Base-by-base conservation (phyloP, 2,797 vertebrate species). In the Microchirus variegatus region DNA sequence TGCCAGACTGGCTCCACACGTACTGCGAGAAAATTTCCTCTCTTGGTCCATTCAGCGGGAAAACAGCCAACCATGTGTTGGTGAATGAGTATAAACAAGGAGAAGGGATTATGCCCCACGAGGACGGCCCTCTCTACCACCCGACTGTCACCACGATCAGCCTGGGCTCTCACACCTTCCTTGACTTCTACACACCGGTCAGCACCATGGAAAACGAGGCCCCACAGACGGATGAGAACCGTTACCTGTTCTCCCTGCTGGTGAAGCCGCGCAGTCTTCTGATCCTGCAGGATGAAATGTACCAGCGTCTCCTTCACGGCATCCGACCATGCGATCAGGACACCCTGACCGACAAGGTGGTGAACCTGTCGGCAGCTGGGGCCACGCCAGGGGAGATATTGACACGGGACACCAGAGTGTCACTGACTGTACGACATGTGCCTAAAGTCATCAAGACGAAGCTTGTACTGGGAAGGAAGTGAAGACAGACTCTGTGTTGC, bases 61-160 rank as follows among this genome's bases (percentile, higher is more conserved):
- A 93, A 60, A 67, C 51, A 0, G 95, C 96, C 48, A 97, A 97
- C 70, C 96, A 97, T 3, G 94, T 97, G 70, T 87, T 97, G 70
- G 94, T 97, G 73, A 97, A 97, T n/a, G 95, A 97, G 67, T 97
- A 97, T 61, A 91, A 90, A 60, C 86, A 82, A 16, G 95, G 95
- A 11, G 93, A 97, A 78, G 96, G 96, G 50, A 97, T 97, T 51
- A 97, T 97, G 96, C 94, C 96, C 4, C 96, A 98, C 1, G 95
- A 94, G 18, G 96, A 98, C 0, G 96, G 96, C 0, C 95, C 95
- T 2, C 73, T 97, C 9, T 98, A 98, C 84, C 94, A 95, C 84
- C 96, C 96, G 0, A 96, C 95, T 0, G 95, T 98, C 80, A 95
- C 94, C 48, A 97, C 96, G 35, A 88, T 98, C 88, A 96, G 88